Conservation (phyloP, 1,140 invertebrate genomes). For the Drosophila chauvacae region DNA sequence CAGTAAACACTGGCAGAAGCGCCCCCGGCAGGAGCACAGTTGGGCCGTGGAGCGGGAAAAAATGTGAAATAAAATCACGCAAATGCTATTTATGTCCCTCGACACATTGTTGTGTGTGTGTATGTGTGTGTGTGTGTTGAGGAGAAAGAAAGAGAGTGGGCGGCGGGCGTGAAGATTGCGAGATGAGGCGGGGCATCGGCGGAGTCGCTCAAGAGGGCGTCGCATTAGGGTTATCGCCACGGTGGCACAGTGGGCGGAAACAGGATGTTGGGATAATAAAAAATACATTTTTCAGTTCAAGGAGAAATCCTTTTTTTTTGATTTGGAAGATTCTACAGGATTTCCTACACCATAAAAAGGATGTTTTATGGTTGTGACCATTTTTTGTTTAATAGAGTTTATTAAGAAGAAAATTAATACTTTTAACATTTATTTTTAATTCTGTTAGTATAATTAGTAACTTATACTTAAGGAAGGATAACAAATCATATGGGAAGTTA, state of each 20-base stretch:
- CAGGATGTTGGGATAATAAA: slow-evolving; percentile 10
- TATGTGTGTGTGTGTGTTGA: background rate
- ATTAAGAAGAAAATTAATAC: too few relatives aligned
- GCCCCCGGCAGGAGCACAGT: slow-evolving; percentile 30
- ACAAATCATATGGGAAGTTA: too few relatives aligned
- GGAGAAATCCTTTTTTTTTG: background rate
- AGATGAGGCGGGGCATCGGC: background rate
- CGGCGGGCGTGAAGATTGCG: background rate
- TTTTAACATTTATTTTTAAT: too few relatives aligned
- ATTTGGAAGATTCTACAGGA: background rate
- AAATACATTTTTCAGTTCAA: slow-evolving; percentile 3
- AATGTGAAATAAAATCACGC: slow-evolving; percentile 75
- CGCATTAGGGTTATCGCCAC: slow-evolving; percentile 63
- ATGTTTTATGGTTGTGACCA: background rate
- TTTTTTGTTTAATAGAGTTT: background rate
- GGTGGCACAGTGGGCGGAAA: slow-evolving; percentile 23
- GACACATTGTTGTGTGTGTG: slow-evolving; percentile 27
- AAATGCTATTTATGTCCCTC: slow-evolving; percentile 68
- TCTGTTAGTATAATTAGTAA: too few relatives aligned
- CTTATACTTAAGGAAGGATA: too few relatives aligned
- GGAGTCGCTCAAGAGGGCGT: slow-evolving; percentile 31
- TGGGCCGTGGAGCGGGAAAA: slow-evolving; percentile 16
- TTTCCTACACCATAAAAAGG: background rate
- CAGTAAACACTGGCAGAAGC: slow-evolving; percentile 24
- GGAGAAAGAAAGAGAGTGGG: slow-evolving; percentile 1